These are phyloP conservation scores for Baryphthengus martii DNA, from an alignment of 2,113 vertebrate genomes.

Conservation along the genomic window DNA sequence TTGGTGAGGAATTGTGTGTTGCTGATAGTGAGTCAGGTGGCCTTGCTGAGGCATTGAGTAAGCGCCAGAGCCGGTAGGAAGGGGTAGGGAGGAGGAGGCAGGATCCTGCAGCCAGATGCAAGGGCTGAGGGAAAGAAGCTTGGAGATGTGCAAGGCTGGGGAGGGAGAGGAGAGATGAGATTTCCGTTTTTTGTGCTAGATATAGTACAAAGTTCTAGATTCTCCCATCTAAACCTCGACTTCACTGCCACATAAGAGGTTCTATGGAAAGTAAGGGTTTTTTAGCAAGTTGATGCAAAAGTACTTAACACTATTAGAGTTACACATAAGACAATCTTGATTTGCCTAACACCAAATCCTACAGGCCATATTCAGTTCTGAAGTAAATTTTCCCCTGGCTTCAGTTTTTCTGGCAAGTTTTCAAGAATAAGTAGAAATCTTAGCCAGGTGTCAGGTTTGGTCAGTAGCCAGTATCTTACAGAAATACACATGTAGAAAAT, in stretches of 20 bases:
- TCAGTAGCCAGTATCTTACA: conserved; percentile 1
- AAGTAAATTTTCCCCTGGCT: neutral
- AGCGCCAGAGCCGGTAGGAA: neutral
- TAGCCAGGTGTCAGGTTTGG: conserved; percentile 22
- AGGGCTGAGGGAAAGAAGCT: neutral
- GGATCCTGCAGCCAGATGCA: neutral
- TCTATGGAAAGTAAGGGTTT: neutral
- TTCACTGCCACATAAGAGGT: neutral
- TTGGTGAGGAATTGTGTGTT: neutral
- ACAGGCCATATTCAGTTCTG: neutral
- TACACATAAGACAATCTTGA: neutral
- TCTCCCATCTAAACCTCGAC: neutral
- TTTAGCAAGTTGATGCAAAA: neutral
- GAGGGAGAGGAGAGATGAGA: neutral
- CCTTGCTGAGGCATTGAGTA: neutral
- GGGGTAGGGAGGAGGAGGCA: neutral
- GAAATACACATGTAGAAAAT: conserved; percentile 18
- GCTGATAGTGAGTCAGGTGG: neutral
- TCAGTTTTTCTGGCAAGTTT: neutral
- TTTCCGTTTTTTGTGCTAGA: neutral
- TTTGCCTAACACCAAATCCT: neutral
- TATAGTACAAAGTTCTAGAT: neutral
- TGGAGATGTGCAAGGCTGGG: neutral
- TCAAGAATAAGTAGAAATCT: conserved; percentile 2
- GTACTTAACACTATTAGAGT: neutral